phyloP scores from a whole-genome alignment of 1,140 invertebrate species.

The Odontomachus brunneus region DNA sequence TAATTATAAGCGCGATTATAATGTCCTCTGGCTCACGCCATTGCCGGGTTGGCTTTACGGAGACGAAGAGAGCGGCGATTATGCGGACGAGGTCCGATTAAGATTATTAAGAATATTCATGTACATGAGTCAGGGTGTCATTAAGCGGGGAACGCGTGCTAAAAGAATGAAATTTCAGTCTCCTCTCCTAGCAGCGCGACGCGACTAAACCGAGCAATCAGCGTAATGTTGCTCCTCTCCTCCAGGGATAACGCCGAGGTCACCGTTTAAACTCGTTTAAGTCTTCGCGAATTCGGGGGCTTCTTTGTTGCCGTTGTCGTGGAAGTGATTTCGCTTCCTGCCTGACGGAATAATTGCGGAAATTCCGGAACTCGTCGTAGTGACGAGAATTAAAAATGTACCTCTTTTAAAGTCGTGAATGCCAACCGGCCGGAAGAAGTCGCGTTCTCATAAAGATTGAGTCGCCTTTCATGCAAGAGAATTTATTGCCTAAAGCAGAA shows the following conservation, averaged over 20 bases:
- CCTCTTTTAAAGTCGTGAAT: background rate
- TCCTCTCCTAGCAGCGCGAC: background rate
- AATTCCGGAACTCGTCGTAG: background rate
- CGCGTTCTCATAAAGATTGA: background rate
- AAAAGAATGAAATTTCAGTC: slow-evolving; percentile 69
- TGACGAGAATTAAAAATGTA: background rate
- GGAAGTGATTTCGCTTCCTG: slow-evolving; percentile 35
- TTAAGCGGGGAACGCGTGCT: slow-evolving; percentile 49
- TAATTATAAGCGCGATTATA: slow-evolving; percentile 29
- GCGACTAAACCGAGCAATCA: slow-evolving; percentile 53
- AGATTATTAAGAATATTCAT: slow-evolving; percentile 75
- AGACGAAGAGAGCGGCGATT: slow-evolving; percentile 51
- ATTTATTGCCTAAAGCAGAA: too few relatives aligned
- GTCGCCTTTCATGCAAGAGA: too few relatives aligned
- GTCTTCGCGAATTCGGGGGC: slow-evolving; percentile 25
- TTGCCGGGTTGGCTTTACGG: slow-evolving; percentile 3
- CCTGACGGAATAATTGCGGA: background rate
- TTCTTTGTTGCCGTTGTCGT: slow-evolving; percentile 9
- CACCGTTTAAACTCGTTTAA: slow-evolving; percentile 48
- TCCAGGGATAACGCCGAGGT: slow-evolving; percentile 40
- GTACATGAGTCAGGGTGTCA: slow-evolving; percentile 69
- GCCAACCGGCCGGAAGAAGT: background rate
- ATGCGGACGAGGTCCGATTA: slow-evolving; percentile 70
- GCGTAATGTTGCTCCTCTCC: slow-evolving; percentile 52
- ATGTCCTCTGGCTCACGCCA: background rate